These are phyloP conservation scores for Sisyra terminalis DNA, from an alignment of 2,888 invertebrate genomes.

Conservation along the genomic window DNA sequence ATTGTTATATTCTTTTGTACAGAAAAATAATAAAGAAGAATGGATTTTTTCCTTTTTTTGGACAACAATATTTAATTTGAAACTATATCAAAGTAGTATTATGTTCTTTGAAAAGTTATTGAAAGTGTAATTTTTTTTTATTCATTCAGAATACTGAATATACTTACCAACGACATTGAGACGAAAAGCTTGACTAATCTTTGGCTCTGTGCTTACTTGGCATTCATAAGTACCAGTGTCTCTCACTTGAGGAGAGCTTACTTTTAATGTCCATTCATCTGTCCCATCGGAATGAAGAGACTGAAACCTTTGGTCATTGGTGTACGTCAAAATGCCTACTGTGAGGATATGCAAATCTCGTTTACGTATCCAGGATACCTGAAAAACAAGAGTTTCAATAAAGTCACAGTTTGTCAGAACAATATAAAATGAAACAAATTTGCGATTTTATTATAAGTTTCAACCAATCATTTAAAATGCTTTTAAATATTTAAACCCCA, in stretches of 20 bases:
- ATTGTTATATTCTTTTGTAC: too few species aligned
- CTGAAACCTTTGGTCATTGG: slow-evolving; percentile 55
- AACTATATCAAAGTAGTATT: too few species aligned
- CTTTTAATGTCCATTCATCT: slow-evolving; percentile 55
- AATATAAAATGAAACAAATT: too few species aligned
- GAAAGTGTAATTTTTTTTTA: neutral
- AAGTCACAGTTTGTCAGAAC: neutral
- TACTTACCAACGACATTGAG: slow-evolving; percentile 61
- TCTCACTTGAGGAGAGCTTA: slow-evolving; percentile 48
- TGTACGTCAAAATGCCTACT: slow-evolving; percentile 54
- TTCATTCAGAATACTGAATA: neutral
- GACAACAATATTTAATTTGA: too few species aligned
- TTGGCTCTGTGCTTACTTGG: slow-evolving; percentile 63
- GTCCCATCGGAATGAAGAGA: slow-evolving; percentile 52
- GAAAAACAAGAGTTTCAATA: slow-evolving; percentile 12
- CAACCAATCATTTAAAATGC: too few species aligned
- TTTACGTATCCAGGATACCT: slow-evolving; percentile 79
- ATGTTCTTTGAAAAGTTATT: too few species aligned
- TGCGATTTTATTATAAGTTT: too few species aligned
- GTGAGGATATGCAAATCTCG: slow-evolving; percentile 64
- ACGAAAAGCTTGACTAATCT: slow-evolving; percentile 56
- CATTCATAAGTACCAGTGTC: slow-evolving; percentile 60
- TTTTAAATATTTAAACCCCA: too few species aligned
- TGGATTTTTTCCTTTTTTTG: too few species aligned
- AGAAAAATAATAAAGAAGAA: too few species aligned